Conservation (phyloP, 2,888 invertebrate genomes). For the Lycocerus yunnanus region DNA sequence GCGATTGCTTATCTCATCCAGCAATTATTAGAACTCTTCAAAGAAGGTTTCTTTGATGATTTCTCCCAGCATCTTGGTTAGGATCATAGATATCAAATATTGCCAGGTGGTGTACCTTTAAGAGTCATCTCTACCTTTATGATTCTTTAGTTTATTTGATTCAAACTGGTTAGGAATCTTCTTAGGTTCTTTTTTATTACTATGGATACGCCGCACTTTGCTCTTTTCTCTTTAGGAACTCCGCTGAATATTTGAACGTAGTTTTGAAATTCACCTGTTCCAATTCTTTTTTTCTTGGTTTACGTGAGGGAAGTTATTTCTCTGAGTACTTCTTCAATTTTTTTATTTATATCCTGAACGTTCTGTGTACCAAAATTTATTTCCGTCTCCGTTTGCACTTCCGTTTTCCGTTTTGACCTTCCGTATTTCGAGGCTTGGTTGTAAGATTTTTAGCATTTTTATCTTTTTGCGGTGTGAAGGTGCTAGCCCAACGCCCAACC, state of each 20-base stretch:
- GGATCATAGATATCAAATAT: background rate
- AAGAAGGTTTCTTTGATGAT: background rate
- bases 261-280: background rate
- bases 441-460: no score
- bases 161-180: background rate
- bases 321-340: background rate
- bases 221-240: background rate
- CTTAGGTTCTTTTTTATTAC: background rate
- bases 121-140: background rate
- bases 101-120: background rate
- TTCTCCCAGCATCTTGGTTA: background rate
- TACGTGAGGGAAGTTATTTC: background rate
- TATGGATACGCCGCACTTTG: background rate
- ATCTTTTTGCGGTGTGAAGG: no score
- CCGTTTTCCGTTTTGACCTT: no score
- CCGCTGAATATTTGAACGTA: background rate
- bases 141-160: background rate
- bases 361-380: background rate
- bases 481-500: no score
- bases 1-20: background rate
- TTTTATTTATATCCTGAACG: background rate
- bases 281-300: background rate
- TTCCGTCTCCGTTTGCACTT: no score
- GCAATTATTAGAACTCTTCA: background rate
- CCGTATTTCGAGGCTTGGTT: background rate